Percentiles rank a stretch among this genome's conserved stretches.
phyloP scores from a whole-genome alignment of 2,113 vertebrate species.

The Psilopsiagon aurifrons region DNA sequence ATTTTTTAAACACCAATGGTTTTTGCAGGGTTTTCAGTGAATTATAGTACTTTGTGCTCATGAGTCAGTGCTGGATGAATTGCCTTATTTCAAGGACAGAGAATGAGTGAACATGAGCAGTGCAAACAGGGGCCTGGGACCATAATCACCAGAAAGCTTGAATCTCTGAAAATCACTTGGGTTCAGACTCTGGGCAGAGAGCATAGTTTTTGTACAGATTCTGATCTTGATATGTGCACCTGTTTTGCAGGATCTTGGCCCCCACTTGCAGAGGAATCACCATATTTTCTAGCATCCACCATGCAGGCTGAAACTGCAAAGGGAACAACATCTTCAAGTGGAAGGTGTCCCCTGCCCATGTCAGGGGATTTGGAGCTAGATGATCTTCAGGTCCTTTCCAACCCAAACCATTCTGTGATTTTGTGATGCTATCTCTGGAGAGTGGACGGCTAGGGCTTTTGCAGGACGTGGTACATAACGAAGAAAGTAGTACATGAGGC shows the following conservation, averaged over 20 bases:
- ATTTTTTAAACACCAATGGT: not conserved
- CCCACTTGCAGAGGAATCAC: not conserved
- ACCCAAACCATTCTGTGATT: not conserved
- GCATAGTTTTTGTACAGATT: not conserved
- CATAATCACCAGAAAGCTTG: not conserved
- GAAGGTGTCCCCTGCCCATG: not conserved
- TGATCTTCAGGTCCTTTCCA: not conserved
- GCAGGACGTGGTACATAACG: fast-evolving
- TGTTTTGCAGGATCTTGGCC: not conserved
- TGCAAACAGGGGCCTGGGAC: not conserved
- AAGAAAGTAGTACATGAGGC: not conserved
- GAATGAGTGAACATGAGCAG: not conserved
- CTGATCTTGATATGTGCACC: not conserved
- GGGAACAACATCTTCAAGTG: not conserved
- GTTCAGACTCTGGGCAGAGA: not conserved
- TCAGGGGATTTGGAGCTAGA: not conserved
- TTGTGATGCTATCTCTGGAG: not conserved
- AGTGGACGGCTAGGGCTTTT: not conserved
- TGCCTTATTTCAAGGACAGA: not conserved
- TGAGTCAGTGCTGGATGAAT: not conserved
- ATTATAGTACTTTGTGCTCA: not conserved
- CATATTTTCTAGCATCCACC: not conserved
- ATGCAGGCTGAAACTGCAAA: not conserved
- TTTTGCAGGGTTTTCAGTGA: not conserved
- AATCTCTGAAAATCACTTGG: not conserved